Evolutionary conservation across 2,888 invertebrate species (phyloP), one percentile per base, ranked within the genome.

Genomic region (Iphiclides podalirius): DNA sequence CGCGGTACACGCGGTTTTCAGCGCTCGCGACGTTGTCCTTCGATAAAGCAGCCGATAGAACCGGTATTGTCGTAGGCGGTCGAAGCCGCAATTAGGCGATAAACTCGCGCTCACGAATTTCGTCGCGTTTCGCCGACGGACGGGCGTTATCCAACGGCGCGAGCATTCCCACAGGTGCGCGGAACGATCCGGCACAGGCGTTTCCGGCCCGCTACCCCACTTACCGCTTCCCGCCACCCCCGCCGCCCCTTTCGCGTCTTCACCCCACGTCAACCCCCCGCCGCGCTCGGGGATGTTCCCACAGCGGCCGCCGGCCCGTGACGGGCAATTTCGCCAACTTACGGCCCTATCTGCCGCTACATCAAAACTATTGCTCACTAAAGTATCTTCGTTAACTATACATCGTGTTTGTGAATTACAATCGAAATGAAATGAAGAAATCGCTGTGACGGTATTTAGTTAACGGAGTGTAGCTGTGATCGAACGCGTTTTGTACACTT

Each of bases 81-180:
- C n/a, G n/a, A n/a, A n/a, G n/a, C n/a, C n/a, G n/a, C n/a, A n/a
- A n/a, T n/a, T n/a, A n/a, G n/a, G n/a, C n/a, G n/a, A n/a, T n/a
- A n/a, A n/a, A n/a, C n/a, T n/a, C n/a, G n/a, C n/a, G n/a, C n/a
- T n/a, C n/a, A n/a, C n/a, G n/a, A n/a, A n/a, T n/a, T n/a, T n/a
- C n/a, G n/a, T n/a, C n/a, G n/a, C n/a, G n/a, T n/a, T n/a, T n/a
- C n/a, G n/a, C n/a, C n/a, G n/a, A n/a, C n/a, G n/a, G n/a, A n/a
- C n/a, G n/a, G n/a, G n/a, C n/a, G n/a, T n/a, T n/a, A n/a, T n/a
- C n/a, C 20, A 20, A 4, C 20, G 20, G 4, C 20, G 62, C 55
- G 63, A 70, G 73, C 67, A 79, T 84, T 86, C 83, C 75, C 86
- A 86, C 85, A 87, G 87, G 84, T 85, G 85, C 60, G 64, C 58